A percentile compares a stretch with the other conserved stretches of the same genome.
Evolutionary conservation across 2,888 invertebrate genomes (phyloP).

Genomic region (Trimorus sp.): DNA sequence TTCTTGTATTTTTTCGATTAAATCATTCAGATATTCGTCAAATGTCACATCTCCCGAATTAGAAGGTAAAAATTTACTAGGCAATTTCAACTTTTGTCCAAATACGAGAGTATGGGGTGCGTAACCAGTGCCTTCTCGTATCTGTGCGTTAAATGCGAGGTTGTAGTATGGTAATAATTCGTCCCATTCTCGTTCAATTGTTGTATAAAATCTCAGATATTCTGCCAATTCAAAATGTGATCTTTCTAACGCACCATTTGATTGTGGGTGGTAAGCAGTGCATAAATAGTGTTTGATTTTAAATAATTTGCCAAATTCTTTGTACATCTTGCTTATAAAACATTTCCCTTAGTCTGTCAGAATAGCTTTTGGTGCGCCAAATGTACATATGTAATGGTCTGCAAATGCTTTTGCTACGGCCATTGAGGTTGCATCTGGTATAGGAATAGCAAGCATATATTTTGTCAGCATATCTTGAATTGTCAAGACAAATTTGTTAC

Average conservation of each 20-base stretch:
- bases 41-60: too few species aligned
- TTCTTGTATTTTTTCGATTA: too few species aligned
- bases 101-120: too few species aligned
- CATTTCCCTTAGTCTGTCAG: conserved; percentile 26
- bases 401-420: not conserved
- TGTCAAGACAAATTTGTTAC: too few species aligned
- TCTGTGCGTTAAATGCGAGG: too few species aligned
- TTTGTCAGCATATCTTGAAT: conserved; percentile 10
- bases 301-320: conserved; percentile 14
- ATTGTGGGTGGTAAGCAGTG: not conserved
- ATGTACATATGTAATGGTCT: conserved; percentile 6
- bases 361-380: conserved; percentile 8
- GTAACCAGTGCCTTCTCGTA: too few species aligned
- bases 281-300: conserved; percentile 18
- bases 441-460: not conserved
- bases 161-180: not conserved
- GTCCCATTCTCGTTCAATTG: conserved; percentile 2
- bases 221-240: not conserved
- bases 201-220: conserved; percentile 13
- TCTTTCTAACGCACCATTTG: conserved; percentile 11
- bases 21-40: too few species aligned
- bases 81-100: too few species aligned
- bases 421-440: not conserved
- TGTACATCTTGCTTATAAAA: conserved; percentile 18
- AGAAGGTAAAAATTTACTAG: too few species aligned